phyloP scores from a whole-genome alignment of 2,888 invertebrate species.

The Oasisia sp. region DNA sequence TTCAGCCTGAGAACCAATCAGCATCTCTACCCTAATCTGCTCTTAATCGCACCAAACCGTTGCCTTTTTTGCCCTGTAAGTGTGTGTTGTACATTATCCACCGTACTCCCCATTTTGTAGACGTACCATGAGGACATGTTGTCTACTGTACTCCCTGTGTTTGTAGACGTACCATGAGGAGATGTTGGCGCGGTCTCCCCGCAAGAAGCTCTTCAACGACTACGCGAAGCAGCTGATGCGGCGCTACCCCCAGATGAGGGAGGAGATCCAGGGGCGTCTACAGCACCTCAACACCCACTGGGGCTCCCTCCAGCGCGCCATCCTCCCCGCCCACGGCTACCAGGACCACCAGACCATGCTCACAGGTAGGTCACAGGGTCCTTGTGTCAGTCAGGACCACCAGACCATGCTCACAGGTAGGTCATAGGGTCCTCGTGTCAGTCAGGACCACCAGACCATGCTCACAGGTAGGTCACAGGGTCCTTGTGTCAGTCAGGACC shows the following conservation, averaged over 20 bases:
- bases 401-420: slow-evolving; percentile 60
- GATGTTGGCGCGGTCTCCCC: slow-evolving; percentile 77
- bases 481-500: no score
- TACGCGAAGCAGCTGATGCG: slow-evolving; percentile 80
- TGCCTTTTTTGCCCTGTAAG: no score
- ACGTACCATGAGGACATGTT: no score
- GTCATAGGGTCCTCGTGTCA: not conserved
- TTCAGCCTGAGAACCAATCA: no score
- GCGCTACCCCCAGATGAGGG: slow-evolving; percentile 73
- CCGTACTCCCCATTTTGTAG: no score
- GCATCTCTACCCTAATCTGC: no score
- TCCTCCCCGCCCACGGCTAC: slow-evolving; percentile 68
- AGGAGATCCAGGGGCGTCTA: slow-evolving; percentile 79
- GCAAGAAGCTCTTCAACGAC: slow-evolving; percentile 80
- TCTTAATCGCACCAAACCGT: no score
- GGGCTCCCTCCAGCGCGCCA: slow-evolving; percentile 79
- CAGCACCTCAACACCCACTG: slow-evolving; percentile 82
- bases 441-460: no score
- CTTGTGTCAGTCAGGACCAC: slow-evolving; percentile 44
- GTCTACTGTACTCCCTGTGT: no score
- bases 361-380: slow-evolving; percentile 49
- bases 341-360: slow-evolving; percentile 56
- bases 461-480: no score
- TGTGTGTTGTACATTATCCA: no score
- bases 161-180: slow-evolving; percentile 81